These are phyloP conservation scores for Ochotona princeps DNA, from an alignment of 2,113 vertebrate species.

Conservation along the genomic window DNA sequence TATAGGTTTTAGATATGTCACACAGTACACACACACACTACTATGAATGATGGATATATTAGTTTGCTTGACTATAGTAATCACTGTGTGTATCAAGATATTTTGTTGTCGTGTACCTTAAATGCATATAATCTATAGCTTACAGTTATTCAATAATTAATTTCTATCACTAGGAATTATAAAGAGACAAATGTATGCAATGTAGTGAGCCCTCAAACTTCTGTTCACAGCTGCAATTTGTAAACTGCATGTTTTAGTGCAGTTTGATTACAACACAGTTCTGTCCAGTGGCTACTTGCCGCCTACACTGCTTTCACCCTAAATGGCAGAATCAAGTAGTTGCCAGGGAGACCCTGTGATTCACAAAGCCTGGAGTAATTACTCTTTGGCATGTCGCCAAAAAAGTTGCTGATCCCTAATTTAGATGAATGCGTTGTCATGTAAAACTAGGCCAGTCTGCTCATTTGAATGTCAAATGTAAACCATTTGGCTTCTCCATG, in stretches of 20 bases:
- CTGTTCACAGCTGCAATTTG: background rate
- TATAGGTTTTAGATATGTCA: background rate
- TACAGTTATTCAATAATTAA: background rate
- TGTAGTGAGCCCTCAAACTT: background rate
- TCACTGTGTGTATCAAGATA: background rate
- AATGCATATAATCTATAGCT: background rate
- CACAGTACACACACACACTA: background rate
- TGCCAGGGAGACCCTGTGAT: background rate
- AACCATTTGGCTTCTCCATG: background rate
- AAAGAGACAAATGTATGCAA: background rate
- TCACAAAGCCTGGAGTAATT: background rate
- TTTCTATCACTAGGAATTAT: background rate
- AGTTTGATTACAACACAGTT: background rate
- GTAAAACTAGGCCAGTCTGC: background rate
- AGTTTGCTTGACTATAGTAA: background rate
- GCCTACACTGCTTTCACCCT: background rate
- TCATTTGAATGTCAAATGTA: background rate
- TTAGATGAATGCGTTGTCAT: background rate
- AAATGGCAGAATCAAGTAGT: background rate
- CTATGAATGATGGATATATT: background rate
- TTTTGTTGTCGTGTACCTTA: background rate
- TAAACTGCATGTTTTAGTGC: background rate
- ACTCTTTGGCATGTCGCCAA: background rate
- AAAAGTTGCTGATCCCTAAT: background rate
- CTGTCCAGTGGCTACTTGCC: accelerated